Percentiles rank a stretch among this genome's conserved stretches.
Conservation (phyloP, 2,113 vertebrate species). For the Vidua chalybeata region DNA sequence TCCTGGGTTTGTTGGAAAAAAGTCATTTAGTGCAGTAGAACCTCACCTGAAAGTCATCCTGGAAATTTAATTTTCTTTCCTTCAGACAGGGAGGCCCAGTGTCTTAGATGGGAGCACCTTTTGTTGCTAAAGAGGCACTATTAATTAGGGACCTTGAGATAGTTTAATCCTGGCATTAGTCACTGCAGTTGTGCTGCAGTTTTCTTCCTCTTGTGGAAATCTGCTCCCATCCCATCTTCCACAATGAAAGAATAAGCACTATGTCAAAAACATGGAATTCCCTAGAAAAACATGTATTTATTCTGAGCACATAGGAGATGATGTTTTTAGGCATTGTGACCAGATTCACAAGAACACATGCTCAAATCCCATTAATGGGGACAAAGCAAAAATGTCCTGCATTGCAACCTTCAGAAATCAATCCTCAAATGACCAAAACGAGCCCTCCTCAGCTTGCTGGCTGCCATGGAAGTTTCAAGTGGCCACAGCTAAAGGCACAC, state of each 20-base stretch:
- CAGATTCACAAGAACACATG: not conserved
- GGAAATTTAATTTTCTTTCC: not conserved
- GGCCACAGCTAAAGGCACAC: fast-evolving
- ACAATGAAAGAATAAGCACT: not conserved
- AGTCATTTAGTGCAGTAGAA: not conserved
- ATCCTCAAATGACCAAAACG: not conserved
- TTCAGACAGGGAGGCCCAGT: not conserved
- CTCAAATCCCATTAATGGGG: not conserved
- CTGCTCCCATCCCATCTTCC: not conserved
- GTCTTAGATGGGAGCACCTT: not conserved
- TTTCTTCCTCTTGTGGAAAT: not conserved
- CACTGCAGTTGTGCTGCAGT: not conserved
- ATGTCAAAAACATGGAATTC: not conserved
- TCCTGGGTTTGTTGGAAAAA: not conserved
- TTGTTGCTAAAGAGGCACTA: not conserved
- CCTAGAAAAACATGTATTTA: not conserved
- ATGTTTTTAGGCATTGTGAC: not conserved
- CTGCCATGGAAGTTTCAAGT: not conserved
- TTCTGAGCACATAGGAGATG: not conserved
- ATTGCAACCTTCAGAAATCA: not conserved
- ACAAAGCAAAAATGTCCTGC: not conserved
- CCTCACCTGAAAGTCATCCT: not conserved
- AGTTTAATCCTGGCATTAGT: constrained; percentile 19
- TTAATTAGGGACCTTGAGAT: not conserved
- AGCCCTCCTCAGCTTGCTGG: not conserved